These are phyloP conservation scores for Bolinopsis microptera DNA, from an alignment of 37 sponge, comb jelly and placozoan genomes.

Conservation along the genomic window DNA sequence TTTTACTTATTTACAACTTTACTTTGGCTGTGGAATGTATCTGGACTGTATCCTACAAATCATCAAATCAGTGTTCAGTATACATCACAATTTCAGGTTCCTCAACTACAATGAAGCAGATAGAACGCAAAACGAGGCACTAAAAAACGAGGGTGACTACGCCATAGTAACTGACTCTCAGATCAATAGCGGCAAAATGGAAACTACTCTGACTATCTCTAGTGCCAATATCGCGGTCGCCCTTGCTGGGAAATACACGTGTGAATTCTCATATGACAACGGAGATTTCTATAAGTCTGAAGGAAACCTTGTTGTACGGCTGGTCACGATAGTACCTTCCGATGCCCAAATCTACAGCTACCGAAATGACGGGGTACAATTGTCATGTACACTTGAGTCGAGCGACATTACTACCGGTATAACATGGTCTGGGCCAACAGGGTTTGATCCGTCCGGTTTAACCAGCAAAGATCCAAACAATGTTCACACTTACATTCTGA, in stretches of 20 bases:
- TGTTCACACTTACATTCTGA: not conserved
- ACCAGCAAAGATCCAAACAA: not conserved
- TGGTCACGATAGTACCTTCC: not conserved
- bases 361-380: not conserved
- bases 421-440: not conserved
- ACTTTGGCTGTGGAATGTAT: no score
- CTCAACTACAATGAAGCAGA: no score
- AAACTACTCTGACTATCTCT: not conserved
- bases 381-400: not conserved
- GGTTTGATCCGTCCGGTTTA: not conserved
- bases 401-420: not conserved
- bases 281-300: not conserved
- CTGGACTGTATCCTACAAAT: no score
- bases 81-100: no score
- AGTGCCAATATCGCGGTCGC: not conserved
- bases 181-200: not conserved
- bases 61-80: no score
- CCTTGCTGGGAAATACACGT: not conserved
- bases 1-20: no score
- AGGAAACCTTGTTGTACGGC: not conserved
- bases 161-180: not conserved
- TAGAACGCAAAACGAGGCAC: no score
- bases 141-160: no score
- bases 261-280: not conserved
- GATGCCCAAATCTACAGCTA: not conserved